Evolutionary conservation across 2,888 invertebrate genomes (phyloP).

Genomic region (Clostera curtula): DNA sequence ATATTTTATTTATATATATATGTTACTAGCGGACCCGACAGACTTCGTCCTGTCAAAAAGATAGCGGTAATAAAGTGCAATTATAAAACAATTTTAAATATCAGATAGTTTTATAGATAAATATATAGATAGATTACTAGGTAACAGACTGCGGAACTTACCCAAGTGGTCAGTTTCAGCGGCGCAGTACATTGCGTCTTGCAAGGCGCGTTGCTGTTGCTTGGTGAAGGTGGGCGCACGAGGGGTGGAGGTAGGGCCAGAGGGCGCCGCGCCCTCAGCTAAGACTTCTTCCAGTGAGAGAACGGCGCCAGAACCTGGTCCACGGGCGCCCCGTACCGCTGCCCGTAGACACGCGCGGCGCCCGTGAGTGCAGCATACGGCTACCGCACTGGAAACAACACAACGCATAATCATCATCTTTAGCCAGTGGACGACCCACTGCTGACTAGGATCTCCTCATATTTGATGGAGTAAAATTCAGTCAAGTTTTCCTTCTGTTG

Average conservation of each 20-base stretch:
- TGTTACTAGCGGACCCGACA: too few relatives aligned
- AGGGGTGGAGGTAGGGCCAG: conserved; percentile 44
- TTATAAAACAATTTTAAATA: too few relatives aligned
- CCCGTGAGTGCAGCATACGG: conserved; percentile 92
- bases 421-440: neutral
- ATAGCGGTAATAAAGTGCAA: too few relatives aligned
- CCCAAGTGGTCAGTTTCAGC: conserved; percentile 93
- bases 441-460: too few relatives aligned
- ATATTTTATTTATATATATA: too few relatives aligned
- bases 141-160: conserved; percentile 32
- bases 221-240: conserved; percentile 78
- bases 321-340: conserved; percentile 68
- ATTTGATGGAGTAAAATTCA: too few relatives aligned
- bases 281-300: conserved; percentile 92
- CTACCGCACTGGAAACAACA: conserved; percentile 79
- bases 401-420: neutral
- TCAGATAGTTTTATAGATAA: too few relatives aligned
- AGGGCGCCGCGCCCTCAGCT: conserved; percentile 82
- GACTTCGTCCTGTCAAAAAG: too few relatives aligned
- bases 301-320: conserved; percentile 80
- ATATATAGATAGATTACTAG: neutral
- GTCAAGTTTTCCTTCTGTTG: too few relatives aligned
- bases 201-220: conserved; percentile 87
- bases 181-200: conserved; percentile 96
- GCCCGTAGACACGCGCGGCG: conserved; percentile 87